phyloP scores from a whole-genome alignment of 2,113 vertebrate species.

The Chaetops frenatus region DNA sequence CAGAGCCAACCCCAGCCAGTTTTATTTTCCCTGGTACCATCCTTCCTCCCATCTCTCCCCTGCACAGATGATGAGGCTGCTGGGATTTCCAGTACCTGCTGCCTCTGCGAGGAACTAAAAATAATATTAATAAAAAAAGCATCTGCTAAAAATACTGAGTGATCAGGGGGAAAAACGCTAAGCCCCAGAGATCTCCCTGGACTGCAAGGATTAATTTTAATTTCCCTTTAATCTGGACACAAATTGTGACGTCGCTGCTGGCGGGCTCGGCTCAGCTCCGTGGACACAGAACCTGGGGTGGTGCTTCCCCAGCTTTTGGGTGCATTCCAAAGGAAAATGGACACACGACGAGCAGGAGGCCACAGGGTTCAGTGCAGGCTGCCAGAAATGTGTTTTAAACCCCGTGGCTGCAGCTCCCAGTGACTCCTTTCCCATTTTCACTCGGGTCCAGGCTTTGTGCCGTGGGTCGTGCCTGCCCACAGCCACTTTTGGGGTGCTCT shows the following conservation, averaged over 20 bases:
- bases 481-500: neutral
- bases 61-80: rapidly evolving
- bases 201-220: neutral
- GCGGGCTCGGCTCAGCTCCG: neutral
- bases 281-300: neutral
- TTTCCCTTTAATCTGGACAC: neutral
- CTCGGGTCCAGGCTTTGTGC: rapidly evolving
- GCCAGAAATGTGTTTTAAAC: neutral
- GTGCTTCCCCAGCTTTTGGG: neutral
- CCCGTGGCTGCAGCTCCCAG: neutral
- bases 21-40: neutral
- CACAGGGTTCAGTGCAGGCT: neutral
- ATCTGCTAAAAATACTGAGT: conserved; percentile 24
- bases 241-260: neutral
- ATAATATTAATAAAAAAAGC: neutral
- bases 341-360: neutral
- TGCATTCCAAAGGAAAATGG: neutral
- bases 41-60: neutral
- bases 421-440: neutral
- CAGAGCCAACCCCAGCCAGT: neutral
- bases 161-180: neutral
- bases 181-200: neutral
- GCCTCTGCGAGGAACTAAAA: neutral
- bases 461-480: rapidly evolving
- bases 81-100: neutral